Evolutionary conservation across 1,140 invertebrate genomes (phyloP).

Genomic region (Neelides sp.): DNA sequence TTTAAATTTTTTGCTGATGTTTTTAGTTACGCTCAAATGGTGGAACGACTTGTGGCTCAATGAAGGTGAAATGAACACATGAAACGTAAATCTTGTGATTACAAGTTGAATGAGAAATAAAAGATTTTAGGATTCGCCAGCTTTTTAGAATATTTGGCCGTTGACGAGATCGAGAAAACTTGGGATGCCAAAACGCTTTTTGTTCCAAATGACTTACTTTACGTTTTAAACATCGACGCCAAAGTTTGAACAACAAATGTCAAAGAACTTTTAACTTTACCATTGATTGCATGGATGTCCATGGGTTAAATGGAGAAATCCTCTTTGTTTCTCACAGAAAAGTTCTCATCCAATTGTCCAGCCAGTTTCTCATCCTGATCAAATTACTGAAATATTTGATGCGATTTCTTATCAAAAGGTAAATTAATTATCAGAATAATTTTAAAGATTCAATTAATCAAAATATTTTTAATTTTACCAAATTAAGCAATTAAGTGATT

Average conservation of each 20-base stretch:
- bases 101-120: constrained; percentile 36
- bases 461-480: neutral
- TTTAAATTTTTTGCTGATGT: constrained; percentile 10
- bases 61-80: constrained; percentile 40
- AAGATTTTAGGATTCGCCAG: constrained; percentile 62
- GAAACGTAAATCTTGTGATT: neutral
- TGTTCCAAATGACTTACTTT: constrained; percentile 53
- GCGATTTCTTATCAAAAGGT: constrained; percentile 85
- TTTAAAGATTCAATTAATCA: neutral
- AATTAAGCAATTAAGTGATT: constrained; percentile 15
- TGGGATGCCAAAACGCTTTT: constrained; percentile 78
- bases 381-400: constrained; percentile 88
- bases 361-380: constrained; percentile 64
- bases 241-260: too few species aligned
- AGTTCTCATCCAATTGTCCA: constrained; percentile 80
- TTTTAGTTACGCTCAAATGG: constrained; percentile 74
- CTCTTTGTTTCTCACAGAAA: too few species aligned
- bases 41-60: constrained; percentile 89
- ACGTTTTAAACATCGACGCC: constrained; percentile 61
- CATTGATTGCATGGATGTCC: too few species aligned
- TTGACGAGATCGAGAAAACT: constrained; percentile 54
- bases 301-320: too few species aligned
- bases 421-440: constrained; percentile 13
- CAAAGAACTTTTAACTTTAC: too few species aligned
- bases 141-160: constrained; percentile 69